Conservation (phyloP, 2,888 invertebrate species). For the Parascotia fuliginaria region DNA sequence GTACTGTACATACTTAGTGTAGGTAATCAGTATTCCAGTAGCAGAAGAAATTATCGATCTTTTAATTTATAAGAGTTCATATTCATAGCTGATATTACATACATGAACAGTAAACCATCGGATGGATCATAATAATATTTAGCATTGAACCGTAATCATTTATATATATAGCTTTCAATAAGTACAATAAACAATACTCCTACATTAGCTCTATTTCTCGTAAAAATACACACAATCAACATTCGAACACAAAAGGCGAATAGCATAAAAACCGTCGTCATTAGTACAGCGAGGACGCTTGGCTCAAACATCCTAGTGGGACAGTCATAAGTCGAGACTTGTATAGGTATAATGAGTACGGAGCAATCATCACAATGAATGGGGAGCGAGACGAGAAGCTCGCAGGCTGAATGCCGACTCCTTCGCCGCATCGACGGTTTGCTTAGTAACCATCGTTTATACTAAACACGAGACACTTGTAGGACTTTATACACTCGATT, state of each 20-base stretch:
- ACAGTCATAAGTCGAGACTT: slow-evolving; percentile 30
- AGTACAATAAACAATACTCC: neutral
- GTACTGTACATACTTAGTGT: no score
- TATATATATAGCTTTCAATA: neutral
- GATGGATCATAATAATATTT: no score
- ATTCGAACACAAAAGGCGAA: slow-evolving; percentile 8
- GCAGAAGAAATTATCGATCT: no score
- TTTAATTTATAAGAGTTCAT: no score
- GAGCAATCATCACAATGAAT: slow-evolving; percentile 83
- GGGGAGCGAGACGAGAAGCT: slow-evolving; percentile 59
- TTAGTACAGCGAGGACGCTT: slow-evolving; percentile 24
- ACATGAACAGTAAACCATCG: no score
- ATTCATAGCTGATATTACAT: no score
- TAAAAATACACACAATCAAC: slow-evolving; percentile 9
- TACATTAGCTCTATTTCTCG: neutral
- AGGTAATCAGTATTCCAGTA: no score
- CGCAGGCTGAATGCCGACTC: slow-evolving; percentile 66
- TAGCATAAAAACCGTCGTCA: slow-evolving; percentile 18
- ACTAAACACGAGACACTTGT: neutral
- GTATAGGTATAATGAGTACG: slow-evolving; percentile 70
- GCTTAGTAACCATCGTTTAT: slow-evolving; percentile 13
- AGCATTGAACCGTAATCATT: no score
- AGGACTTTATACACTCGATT: neutral
- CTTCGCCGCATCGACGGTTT: slow-evolving; percentile 44
- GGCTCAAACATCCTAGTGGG: slow-evolving; percentile 39